A percentile compares a stretch with the other conserved stretches of the same genome.
Conservation (phyloP, 2,797 vertebrate species). For the Sternotherus odoratus region DNA sequence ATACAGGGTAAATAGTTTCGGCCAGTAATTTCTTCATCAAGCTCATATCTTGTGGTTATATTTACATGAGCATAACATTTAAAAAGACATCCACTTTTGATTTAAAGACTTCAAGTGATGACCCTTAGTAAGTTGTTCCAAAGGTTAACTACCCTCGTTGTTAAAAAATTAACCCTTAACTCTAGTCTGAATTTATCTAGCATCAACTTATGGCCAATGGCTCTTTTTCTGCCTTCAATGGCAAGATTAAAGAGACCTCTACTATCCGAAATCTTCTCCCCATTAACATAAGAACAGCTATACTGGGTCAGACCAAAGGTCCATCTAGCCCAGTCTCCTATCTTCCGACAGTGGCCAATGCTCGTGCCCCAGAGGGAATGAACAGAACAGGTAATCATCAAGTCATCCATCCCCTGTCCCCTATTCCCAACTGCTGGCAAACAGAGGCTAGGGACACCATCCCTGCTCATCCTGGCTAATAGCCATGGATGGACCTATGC, state of each 20-base stretch:
- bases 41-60: background rate
- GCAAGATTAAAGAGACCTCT: background rate
- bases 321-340: too few species aligned
- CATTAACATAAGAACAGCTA: too few species aligned
- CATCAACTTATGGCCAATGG: background rate
- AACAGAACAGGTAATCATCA: too few species aligned
- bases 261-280: background rate
- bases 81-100: background rate
- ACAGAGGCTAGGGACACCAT: too few species aligned
- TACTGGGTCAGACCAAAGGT: too few species aligned
- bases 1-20: background rate
- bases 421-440: too few species aligned
- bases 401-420: too few species aligned
- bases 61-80: background rate
- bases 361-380: too few species aligned
- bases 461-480: too few species aligned
- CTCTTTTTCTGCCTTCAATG: background rate
- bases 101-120: background rate
- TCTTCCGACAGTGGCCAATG: too few species aligned
- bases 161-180: background rate
- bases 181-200: background rate
- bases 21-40: background rate
- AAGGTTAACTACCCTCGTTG: background rate
- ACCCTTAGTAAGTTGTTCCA: background rate
- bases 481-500: too few species aligned